phyloP scores from a whole-genome alignment of 2,888 invertebrate genomes.

The Dendrolimus houi region DNA sequence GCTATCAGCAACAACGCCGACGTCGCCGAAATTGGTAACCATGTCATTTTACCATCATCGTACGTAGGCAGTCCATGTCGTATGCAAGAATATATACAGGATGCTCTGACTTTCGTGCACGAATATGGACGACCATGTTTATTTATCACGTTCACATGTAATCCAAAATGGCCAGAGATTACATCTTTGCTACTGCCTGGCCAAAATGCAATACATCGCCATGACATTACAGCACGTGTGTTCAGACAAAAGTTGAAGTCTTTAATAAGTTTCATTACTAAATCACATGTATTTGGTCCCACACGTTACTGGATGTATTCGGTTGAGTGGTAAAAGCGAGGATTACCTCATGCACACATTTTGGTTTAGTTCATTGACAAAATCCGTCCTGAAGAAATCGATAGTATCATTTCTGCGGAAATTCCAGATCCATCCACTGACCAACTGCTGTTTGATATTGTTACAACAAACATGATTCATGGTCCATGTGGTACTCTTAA shows the following conservation, averaged over 20 bases:
- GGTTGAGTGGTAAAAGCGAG: slow-evolving; percentile 6
- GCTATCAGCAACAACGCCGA: slow-evolving; percentile 13
- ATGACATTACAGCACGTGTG: slow-evolving; percentile 14
- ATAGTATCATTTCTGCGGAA: slow-evolving; percentile 7
- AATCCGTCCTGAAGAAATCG: slow-evolving; percentile 9
- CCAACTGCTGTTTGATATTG: slow-evolving; percentile 19
- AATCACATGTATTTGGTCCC: slow-evolving; percentile 9
- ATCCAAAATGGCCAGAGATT: slow-evolving; percentile 4
- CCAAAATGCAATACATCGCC: slow-evolving; percentile 10
- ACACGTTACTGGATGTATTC: slow-evolving; percentile 8
- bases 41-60: slow-evolving; percentile 13
- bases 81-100: too few relatives aligned
- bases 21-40: slow-evolving; percentile 9
- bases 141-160: slow-evolving; percentile 6
- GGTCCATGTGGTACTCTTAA: slow-evolving; percentile 14
- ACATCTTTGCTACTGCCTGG: slow-evolving; percentile 3
- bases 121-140: slow-evolving; percentile 7
- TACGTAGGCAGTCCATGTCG: slow-evolving; percentile 16
- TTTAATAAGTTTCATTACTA: slow-evolving; percentile 13
- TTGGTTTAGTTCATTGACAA: slow-evolving; percentile 9
- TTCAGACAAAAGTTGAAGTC: slow-evolving; percentile 14
- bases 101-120: slow-evolving; percentile 12
- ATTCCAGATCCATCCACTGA: slow-evolving; percentile 25
- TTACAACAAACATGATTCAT: slow-evolving; percentile 21
- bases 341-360: slow-evolving; percentile 7